Evolutionary conservation across 2,888 invertebrate genomes (phyloP).

Genomic region (Aphidoletes aphidimyza): DNA sequence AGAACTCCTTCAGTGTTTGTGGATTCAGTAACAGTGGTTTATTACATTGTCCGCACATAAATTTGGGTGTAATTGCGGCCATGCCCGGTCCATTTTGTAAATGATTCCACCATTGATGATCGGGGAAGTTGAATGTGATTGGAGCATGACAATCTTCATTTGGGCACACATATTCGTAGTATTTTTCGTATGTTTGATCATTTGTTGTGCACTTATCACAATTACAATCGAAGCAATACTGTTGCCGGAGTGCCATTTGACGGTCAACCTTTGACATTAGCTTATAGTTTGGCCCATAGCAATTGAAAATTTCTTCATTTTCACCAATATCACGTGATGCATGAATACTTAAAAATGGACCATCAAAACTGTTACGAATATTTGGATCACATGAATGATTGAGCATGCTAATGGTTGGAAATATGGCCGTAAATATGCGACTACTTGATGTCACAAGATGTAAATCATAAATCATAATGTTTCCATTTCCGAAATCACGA

Average conservation of each 20-base stretch:
- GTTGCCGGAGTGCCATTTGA: constrained; percentile 71
- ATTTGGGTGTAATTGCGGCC: neutral
- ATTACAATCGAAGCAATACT: constrained; percentile 82
- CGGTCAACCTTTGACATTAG: constrained; percentile 73
- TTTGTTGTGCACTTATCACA: constrained; percentile 75
- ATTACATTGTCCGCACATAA: constrained; percentile 21
- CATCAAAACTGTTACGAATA: constrained; percentile 80
- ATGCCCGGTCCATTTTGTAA: neutral
- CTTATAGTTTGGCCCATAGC: constrained; percentile 83
- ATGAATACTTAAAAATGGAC: constrained; percentile 75
- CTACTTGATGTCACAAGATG: constrained; percentile 62
- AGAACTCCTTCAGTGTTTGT: constrained; percentile 1
- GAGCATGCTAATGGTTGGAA: constrained; percentile 87
- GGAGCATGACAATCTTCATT: constrained; percentile 29
- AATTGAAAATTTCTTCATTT: constrained; percentile 83
- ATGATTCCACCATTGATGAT: constrained; percentile 38
- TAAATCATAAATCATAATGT: constrained; percentile 60
- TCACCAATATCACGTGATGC: constrained; percentile 72
- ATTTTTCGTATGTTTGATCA: constrained; percentile 53
- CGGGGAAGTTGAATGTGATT: neutral
- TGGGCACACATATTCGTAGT: constrained; percentile 5
- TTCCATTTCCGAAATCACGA: constrained; percentile 44
- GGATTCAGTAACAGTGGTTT: constrained; percentile 2
- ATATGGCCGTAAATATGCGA: constrained; percentile 81
- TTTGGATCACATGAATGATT: constrained; percentile 93